Evolutionary conservation across 2,113 vertebrate genomes (phyloP).

Genomic region (Girardinichthys multiradiatus): DNA sequence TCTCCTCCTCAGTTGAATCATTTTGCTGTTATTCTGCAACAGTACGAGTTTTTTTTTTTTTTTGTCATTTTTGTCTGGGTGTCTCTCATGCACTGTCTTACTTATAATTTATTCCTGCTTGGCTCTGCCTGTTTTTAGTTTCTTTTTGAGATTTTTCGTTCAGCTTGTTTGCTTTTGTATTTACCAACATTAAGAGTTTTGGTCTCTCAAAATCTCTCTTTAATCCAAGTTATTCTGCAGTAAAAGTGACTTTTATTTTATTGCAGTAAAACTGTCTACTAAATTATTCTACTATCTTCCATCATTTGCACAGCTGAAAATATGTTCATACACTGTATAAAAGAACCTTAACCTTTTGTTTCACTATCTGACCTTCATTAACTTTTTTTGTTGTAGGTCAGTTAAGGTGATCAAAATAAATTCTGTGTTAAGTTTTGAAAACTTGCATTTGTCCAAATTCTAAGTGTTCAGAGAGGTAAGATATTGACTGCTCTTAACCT

Average conservation of each 20-base stretch:
- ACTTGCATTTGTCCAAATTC: background rate
- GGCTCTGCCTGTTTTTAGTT: slow-evolving; percentile 34
- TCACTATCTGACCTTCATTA: background rate
- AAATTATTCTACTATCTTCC: background rate
- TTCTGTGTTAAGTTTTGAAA: background rate
- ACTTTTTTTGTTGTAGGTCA: background rate
- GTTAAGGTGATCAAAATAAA: background rate
- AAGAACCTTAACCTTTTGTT: background rate
- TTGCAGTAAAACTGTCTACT: background rate
- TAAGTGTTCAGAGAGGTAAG: background rate
- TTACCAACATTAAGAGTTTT: slow-evolving; percentile 11
- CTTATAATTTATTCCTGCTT: slow-evolving; percentile 26
- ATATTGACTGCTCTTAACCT: too few relatives aligned
- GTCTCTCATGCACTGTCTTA: slow-evolving; percentile 3
- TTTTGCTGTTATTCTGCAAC: slow-evolving; percentile 7
- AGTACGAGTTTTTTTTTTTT: background rate
- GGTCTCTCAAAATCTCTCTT: background rate
- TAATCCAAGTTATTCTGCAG: background rate
- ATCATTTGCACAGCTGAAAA: background rate
- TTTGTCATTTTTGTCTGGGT: background rate
- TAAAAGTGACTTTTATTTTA: background rate
- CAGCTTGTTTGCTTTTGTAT: slow-evolving; percentile 26
- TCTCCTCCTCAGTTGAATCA: slow-evolving; percentile 20
- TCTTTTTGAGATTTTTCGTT: slow-evolving; percentile 20
- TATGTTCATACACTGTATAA: background rate